phyloP scores from a whole-genome alignment of 2,797 vertebrate species.

The Smutsia gigantea region DNA sequence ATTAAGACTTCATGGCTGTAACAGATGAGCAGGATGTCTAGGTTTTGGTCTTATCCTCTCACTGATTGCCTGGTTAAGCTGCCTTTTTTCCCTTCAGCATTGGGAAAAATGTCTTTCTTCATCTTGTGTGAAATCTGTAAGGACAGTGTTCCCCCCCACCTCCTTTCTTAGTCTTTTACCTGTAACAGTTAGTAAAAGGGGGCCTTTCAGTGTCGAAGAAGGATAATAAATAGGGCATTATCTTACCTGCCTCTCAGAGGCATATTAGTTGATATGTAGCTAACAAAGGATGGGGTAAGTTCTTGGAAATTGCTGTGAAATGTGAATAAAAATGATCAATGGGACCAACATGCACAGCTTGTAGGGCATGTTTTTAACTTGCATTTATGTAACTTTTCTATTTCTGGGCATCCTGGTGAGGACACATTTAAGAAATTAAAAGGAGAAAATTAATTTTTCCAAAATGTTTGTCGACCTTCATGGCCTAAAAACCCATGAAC shows the following conservation, averaged over 20 bases:
- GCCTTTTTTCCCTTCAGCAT: neutral
- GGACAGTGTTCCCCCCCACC: neutral
- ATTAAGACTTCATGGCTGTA: slow-evolving; percentile 17
- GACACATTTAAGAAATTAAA: slow-evolving; percentile 73
- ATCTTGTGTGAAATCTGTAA: slow-evolving; percentile 62
- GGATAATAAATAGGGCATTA: slow-evolving; percentile 19
- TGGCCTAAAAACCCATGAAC: slow-evolving; percentile 62
- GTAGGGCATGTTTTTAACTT: slow-evolving; percentile 69
- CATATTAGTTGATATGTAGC: slow-evolving; percentile 71
- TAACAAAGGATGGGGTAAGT: slow-evolving; percentile 49
- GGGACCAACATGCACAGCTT: slow-evolving; percentile 12
- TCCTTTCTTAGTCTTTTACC: neutral
- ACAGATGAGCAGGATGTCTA: neutral
- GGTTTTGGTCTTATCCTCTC: neutral
- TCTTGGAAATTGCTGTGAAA: slow-evolving; percentile 71
- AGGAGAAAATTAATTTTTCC: slow-evolving; percentile 67
- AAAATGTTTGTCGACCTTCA: slow-evolving; percentile 70
- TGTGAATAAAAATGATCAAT: slow-evolving; percentile 56
- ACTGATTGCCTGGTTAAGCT: slow-evolving; percentile 50
- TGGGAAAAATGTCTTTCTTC: slow-evolving; percentile 62
- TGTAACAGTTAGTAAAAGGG: slow-evolving; percentile 41
- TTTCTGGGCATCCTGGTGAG: slow-evolving; percentile 51
- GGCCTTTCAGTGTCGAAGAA: slow-evolving; percentile 48
- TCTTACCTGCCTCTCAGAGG: slow-evolving; percentile 59
- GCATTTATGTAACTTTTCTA: slow-evolving; percentile 77